Percentiles rank a stretch among this genome's conserved stretches.
phyloP scores from a whole-genome alignment of 1,140 invertebrate genomes.

The Tetramorium alpestre region DNA sequence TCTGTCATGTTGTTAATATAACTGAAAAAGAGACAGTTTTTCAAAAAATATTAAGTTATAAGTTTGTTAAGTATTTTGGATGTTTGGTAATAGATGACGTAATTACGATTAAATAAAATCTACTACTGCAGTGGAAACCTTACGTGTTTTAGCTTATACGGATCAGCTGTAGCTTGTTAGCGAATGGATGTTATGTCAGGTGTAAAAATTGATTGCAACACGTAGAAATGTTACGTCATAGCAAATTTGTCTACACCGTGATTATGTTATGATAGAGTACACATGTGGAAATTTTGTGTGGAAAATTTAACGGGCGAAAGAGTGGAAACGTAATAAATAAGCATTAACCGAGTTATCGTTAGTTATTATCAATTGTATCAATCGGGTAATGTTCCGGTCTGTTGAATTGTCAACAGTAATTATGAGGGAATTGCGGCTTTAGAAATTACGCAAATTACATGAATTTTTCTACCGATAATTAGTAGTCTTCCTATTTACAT shows the following conservation, averaged over 20 bases:
- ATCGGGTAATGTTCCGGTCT: not conserved
- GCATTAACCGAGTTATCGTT: not conserved
- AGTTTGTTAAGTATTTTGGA: too few species aligned
- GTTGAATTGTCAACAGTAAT: slow-evolving; percentile 13
- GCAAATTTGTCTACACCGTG: not conserved
- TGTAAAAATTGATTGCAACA: not conserved
- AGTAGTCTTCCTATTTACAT: not conserved
- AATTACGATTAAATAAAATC: not conserved
- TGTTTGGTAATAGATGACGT: not conserved
- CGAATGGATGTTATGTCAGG: not conserved
- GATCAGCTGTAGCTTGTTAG: not conserved
- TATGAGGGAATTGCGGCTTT: not conserved
- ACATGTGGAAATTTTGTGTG: not conserved
- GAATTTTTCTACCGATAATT: not conserved
- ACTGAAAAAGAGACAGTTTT: too few species aligned
- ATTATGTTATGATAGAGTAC: not conserved
- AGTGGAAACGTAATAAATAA: not conserved
- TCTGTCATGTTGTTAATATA: too few species aligned
- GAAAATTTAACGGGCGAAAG: slow-evolving; percentile 16
- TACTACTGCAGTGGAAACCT: not conserved
- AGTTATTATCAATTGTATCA: not conserved
- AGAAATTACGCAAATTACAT: not conserved
- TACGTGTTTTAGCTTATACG: not conserved
- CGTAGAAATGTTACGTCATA: not conserved
- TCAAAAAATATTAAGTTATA: too few species aligned